Percentiles rank a stretch among this genome's conserved stretches.
These are phyloP conservation scores for Pachliopta kotzebuea DNA, from an alignment of 2,888 invertebrate genomes.

Conservation along the genomic window DNA sequence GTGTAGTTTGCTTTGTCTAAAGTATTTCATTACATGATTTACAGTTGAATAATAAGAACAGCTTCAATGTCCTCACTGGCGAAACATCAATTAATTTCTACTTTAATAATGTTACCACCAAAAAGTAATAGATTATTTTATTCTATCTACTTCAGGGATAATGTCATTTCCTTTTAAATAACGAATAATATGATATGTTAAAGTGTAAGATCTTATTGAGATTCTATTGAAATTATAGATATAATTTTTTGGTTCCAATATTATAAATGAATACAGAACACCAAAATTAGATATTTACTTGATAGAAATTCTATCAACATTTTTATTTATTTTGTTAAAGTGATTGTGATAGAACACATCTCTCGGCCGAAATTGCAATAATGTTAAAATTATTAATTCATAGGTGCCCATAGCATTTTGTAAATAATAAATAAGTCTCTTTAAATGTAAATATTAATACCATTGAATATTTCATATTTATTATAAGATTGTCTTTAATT, in stretches of 20 bases:
- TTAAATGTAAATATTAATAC: conserved; percentile 28
- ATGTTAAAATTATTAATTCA: conserved; percentile 44
- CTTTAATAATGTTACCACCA: conserved; percentile 28
- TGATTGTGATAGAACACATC: conserved; percentile 35
- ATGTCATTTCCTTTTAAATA: background rate
- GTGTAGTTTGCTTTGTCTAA: background rate
- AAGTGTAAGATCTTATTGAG: background rate
- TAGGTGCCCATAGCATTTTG: conserved; percentile 54
- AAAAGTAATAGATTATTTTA: conserved; percentile 22
- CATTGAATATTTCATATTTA: conserved; percentile 14
- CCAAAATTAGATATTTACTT: background rate
- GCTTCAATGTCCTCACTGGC: conserved; percentile 8
- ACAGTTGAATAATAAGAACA: background rate
- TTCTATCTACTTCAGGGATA: background rate
- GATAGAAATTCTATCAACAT: background rate
- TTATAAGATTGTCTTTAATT: conserved; percentile 1
- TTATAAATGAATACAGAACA: background rate
- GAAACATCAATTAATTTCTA: conserved; percentile 12
- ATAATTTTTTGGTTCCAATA: too few species aligned
- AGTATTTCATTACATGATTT: background rate
- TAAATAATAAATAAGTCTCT: conserved; percentile 43
- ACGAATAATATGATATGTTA: background rate
- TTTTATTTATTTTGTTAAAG: conserved; percentile 25
- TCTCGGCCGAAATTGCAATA: conserved; percentile 45
- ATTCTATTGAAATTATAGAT: too few species aligned